These are phyloP conservation scores for Alethe diademata DNA, from an alignment of 2,113 vertebrate species.

Conservation along the genomic window DNA sequence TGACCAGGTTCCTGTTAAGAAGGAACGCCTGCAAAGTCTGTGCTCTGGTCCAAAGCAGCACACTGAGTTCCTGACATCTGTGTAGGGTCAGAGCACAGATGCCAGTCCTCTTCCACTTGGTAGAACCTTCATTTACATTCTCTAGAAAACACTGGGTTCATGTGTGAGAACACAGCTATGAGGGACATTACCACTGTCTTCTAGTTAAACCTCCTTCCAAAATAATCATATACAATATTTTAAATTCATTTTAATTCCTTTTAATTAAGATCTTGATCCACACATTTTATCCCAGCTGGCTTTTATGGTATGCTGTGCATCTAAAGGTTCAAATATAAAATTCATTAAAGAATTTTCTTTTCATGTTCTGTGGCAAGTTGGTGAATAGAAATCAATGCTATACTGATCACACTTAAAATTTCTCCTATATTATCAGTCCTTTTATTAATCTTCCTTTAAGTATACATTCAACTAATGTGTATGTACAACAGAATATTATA, in stretches of 20 bases:
- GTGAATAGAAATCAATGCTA: background rate
- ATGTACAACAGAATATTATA: background rate
- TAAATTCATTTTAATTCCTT: slow-evolving; percentile 2
- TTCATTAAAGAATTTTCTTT: background rate
- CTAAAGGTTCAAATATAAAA: background rate
- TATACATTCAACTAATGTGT: background rate
- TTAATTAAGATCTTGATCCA: background rate
- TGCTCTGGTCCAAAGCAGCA: background rate
- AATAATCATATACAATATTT: background rate
- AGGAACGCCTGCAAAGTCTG: background rate
- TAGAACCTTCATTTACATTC: background rate
- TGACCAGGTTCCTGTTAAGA: background rate
- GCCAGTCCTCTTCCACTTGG: background rate
- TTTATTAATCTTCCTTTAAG: background rate
- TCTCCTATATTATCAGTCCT: background rate
- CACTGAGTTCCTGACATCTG: background rate
- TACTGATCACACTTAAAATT: background rate
- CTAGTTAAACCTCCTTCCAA: background rate
- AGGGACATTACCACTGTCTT: background rate
- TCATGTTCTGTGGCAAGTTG: background rate
- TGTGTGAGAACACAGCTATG: background rate
- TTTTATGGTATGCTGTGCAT: background rate
- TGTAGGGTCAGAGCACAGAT: background rate
- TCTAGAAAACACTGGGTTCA: background rate
- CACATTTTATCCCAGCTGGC: background rate